Conservation (phyloP, 92 coral and sea anemone species). For the Pocillopora grandis region DNA sequence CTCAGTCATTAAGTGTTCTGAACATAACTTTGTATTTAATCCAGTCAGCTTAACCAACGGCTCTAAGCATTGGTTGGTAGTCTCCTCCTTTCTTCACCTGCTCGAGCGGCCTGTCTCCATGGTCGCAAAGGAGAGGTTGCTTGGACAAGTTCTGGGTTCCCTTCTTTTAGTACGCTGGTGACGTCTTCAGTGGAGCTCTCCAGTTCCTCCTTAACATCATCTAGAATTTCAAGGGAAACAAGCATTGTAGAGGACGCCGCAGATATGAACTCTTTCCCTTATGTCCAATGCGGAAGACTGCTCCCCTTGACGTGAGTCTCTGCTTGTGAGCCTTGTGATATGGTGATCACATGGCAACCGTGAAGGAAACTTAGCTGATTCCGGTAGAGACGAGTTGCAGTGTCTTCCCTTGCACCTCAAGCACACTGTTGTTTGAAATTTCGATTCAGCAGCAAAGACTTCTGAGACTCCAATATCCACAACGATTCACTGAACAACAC, state of each 20-base stretch:
- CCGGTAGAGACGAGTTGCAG: no score
- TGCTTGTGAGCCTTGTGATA: no score
- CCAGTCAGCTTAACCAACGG: neutral
- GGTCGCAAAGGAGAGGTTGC: neutral
- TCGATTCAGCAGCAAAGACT: no score
- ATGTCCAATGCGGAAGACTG: neutral
- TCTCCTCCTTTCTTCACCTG: slow-evolving; percentile 1
- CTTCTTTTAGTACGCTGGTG: neutral
- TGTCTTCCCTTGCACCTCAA: no score
- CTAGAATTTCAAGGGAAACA: slow-evolving; percentile 2
- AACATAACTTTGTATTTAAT: neutral
- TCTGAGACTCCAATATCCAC: no score
- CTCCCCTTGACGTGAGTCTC: no score
- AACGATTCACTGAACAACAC: no score
- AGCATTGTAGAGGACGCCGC: neutral
- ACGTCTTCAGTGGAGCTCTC: neutral
- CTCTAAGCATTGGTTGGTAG: neutral
- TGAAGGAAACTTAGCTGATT: no score
- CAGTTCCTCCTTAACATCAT: neutral
- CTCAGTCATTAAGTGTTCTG: no score
- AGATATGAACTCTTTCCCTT: neutral
- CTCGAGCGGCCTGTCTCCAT: neutral
- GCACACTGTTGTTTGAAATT: no score
- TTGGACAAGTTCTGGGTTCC: neutral
- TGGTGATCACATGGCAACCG: no score